phyloP scores from a whole-genome alignment of 2,113 vertebrate genomes.

The Oenanthe melanoleuca region DNA sequence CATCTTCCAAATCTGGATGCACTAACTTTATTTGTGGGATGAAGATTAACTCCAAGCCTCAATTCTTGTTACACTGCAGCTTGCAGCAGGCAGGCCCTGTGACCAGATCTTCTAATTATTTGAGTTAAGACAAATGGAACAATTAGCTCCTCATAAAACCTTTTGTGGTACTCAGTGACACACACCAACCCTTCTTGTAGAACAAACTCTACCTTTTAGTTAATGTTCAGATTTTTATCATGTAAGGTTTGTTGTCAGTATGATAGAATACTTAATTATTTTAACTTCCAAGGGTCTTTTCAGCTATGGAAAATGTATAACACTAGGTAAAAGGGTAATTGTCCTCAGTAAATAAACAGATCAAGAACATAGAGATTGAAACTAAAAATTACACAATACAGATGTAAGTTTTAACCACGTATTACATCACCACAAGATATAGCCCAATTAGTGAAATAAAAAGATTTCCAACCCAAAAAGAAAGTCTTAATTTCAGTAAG shows the following conservation, averaged over 20 bases:
- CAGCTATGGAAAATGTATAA: constrained; percentile 15
- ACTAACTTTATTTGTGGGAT: constrained; percentile 68
- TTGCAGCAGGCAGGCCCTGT: background rate
- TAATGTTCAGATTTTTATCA: constrained; percentile 18
- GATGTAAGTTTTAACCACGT: background rate
- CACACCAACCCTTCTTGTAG: constrained; percentile 16
- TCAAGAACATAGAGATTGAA: background rate
- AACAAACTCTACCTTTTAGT: background rate
- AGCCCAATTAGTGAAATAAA: constrained; percentile 35
- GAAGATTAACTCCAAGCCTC: constrained; percentile 49
- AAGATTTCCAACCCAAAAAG: background rate
- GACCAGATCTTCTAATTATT: constrained; percentile 45
- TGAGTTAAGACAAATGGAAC: constrained; percentile 32
- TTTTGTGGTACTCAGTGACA: constrained; percentile 24
- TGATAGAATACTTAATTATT: constrained; percentile 43
- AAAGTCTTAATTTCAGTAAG: constrained; percentile 19
- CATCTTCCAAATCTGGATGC: constrained; percentile 71
- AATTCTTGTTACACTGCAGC: constrained; percentile 35
- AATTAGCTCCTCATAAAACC: constrained; percentile 26
- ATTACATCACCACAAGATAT: background rate
- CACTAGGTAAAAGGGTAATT: background rate
- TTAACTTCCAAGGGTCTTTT: constrained; percentile 17
- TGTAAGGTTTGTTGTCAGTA: background rate
- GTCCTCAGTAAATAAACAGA: constrained; percentile 37
- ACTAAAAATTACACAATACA: background rate